Evolutionary conservation across 2,113 vertebrate species (phyloP).

Genomic region (Tretioscincus oriximinensis): DNA sequence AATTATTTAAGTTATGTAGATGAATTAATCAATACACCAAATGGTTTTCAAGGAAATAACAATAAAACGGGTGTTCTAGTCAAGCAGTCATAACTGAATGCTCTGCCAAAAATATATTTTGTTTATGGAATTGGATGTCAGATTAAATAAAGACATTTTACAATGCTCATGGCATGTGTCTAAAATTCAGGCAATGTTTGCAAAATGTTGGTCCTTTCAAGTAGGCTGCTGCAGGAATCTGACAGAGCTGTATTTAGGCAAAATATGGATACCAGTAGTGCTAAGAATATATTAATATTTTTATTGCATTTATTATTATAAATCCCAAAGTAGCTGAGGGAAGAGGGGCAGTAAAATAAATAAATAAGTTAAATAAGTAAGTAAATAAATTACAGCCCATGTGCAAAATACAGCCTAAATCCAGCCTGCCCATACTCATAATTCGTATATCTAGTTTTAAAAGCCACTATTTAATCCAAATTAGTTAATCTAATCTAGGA

Average conservation of each 20-base stretch:
- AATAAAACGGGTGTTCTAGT: slow-evolving; percentile 1
- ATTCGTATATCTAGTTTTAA: not conserved
- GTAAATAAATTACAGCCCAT: too few relatives aligned
- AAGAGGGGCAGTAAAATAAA: too few relatives aligned
- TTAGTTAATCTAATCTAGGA: not conserved
- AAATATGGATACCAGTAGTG: too few relatives aligned
- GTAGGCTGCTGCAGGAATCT: not conserved
- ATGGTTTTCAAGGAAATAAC: slow-evolving; percentile 18
- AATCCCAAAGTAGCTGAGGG: too few relatives aligned
- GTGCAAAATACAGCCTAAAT: too few relatives aligned
- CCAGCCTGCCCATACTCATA: too few relatives aligned
- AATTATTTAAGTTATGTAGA: slow-evolving; percentile 37
- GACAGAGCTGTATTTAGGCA: too few relatives aligned
- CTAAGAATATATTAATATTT: too few relatives aligned
- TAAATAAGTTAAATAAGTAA: too few relatives aligned
- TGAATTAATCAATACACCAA: slow-evolving; percentile 31
- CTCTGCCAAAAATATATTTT: not conserved
- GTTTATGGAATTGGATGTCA: slow-evolving; percentile 1
- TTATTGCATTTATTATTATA: too few relatives aligned
- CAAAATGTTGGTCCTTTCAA: not conserved
- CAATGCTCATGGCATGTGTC: not conserved
- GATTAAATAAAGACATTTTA: slow-evolving; percentile 19
- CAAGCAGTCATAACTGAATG: slow-evolving; percentile 21
- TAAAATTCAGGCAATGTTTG: not conserved
- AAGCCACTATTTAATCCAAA: not conserved